Percentiles rank a stretch among this genome's conserved stretches.
These are phyloP conservation scores for Lanius collurio DNA, from an alignment of 2,113 vertebrate genomes.

Conservation along the genomic window DNA sequence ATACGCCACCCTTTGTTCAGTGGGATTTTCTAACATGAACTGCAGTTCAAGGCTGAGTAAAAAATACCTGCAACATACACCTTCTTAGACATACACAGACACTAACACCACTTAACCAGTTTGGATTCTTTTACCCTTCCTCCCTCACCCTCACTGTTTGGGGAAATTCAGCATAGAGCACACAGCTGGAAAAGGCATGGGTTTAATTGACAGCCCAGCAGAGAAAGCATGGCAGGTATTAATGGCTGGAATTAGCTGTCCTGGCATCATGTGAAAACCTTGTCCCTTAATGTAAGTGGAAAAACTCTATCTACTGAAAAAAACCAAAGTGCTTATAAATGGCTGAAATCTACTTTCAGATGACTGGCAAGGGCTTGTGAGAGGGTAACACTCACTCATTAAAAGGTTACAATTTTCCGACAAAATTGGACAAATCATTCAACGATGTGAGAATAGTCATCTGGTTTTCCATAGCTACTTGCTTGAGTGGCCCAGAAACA, in stretches of 20 bases:
- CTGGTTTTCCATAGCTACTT: neutral
- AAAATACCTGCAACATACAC: neutral
- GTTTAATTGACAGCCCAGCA: neutral
- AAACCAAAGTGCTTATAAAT: neutral
- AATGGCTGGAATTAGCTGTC: neutral
- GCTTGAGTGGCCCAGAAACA: neutral
- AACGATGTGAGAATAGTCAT: neutral
- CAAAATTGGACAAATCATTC: neutral
- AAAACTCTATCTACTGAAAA: neutral
- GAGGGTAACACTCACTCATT: neutral
- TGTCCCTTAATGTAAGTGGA: neutral
- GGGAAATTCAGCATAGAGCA: neutral
- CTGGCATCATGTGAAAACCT: neutral
- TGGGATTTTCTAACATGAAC: neutral
- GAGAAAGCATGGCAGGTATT: neutral
- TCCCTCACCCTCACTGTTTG: neutral
- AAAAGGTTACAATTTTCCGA: slow-evolving; percentile 57
- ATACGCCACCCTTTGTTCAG: neutral
- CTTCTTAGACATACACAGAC: neutral
- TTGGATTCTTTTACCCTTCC: neutral
- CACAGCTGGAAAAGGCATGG: neutral
- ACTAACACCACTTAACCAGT: neutral
- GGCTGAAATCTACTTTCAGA: neutral
- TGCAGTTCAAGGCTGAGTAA: neutral
- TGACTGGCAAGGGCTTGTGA: neutral